Base-by-base conservation (phyloP, 2,888 invertebrate genomes). In the Nebria salina region DNA sequence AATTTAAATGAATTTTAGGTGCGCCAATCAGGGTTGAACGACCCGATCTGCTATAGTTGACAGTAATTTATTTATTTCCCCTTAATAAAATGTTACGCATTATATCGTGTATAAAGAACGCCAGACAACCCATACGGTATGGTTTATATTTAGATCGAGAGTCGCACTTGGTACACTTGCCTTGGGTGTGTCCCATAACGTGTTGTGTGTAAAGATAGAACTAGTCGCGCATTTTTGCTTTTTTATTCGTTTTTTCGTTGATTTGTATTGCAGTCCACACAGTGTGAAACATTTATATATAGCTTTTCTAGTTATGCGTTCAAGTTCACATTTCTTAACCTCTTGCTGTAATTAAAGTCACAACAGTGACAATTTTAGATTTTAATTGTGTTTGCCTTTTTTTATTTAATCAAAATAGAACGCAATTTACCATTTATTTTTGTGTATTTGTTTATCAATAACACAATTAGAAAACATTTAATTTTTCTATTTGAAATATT, bases 1-100 rank as follows among this genome's bases (percentile, higher is more conserved):
- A 34, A 54, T 54, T 54, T 11, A 54, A 54, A 54, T 54, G 6
- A 34, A 34, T 34, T 34, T 54, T 54, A 54, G 54, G 54, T 54
- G 54, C 54, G 54, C 54, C 54, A 54, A 54, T 54, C 54, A 54
- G 54, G 54, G 54, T 54, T 54, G 54, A 54, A 54, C 54, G 54
- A 54, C 54, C 54, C 54, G 54, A 34, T 34, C 34, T 8, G 54
- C 54, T 54, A 13, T 54, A 54, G 13, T 54, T 54, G 54, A 54
- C 54, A 54, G 54, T 54, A 54, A 54, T 54, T 54, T 54, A 54
- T 54, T 54, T 54, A 54, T 54, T 54, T 13, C 54, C 54, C 54
- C 13, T 54, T 54, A 54, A 54, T 54, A 54, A 54, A 54, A 54
- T 54, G 54, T 54, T 54, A 54, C 54, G 54, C 54, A 54, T 54